These are phyloP conservation scores for Cryptoblepharus egeriae DNA, from an alignment of 2,797 vertebrate species.

Conservation along the genomic window DNA sequence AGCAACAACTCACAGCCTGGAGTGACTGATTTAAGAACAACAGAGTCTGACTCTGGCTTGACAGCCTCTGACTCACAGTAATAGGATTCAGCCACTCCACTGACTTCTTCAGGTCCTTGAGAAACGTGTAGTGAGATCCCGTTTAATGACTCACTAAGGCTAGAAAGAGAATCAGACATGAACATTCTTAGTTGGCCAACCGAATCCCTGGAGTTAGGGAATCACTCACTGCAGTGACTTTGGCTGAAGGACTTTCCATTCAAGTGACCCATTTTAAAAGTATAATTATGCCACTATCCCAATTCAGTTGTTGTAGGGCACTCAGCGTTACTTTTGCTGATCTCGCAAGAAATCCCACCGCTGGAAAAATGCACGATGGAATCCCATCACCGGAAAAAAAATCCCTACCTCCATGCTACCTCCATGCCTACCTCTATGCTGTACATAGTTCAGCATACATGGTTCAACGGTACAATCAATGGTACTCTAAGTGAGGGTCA, in stretches of 20 bases:
- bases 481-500: no score
- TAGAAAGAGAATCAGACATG: background rate
- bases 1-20: constrained; percentile 17
- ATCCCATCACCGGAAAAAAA: background rate
- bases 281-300: background rate
- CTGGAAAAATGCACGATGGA: background rate
- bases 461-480: background rate
- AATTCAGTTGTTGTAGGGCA: background rate
- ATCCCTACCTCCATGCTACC: no score
- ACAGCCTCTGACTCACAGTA: constrained; percentile 32
- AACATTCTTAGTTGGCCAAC: constrained; percentile 9
- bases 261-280: constrained; percentile 1
- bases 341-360: background rate
- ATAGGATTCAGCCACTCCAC: constrained; percentile 18
- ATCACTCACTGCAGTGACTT: background rate
- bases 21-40: constrained; percentile 37
- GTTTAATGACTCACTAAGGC: background rate
- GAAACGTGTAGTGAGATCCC: constrained; percentile 13
- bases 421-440: no score
- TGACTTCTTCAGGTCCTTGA: constrained; percentile 23
- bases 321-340: background rate
- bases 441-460: background rate
- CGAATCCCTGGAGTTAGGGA: background rate
- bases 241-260: constrained; percentile 20
- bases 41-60: constrained; percentile 30